These are phyloP conservation scores for Chrysocyon brachyurus DNA, from an alignment of 2,797 vertebrate genomes.

Conservation along the genomic window DNA sequence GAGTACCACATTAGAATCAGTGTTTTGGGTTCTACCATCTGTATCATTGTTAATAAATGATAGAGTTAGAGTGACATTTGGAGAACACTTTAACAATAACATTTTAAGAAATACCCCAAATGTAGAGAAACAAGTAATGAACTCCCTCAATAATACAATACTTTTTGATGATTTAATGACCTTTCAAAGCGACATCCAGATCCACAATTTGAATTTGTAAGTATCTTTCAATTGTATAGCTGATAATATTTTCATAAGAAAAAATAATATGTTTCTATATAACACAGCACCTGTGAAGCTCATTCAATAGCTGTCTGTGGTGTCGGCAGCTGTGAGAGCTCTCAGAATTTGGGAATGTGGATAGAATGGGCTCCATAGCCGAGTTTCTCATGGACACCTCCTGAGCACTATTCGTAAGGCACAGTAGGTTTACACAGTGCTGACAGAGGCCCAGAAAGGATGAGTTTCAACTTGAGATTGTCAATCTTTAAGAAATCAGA, in stretches of 20 bases:
- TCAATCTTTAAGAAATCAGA: slow-evolving; percentile 4
- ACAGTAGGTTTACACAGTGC: not conserved
- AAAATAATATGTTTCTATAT: not conserved
- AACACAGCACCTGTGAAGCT: not conserved
- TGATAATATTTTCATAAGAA: slow-evolving; percentile 42
- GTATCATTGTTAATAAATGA: not conserved
- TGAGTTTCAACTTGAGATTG: not conserved
- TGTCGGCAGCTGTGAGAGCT: not conserved
- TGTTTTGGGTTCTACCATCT: not conserved
- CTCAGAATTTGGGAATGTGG: not conserved
- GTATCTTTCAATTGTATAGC: not conserved
- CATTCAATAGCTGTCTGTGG: not conserved
- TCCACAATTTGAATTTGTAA: slow-evolving; percentile 10
- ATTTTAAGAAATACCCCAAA: not conserved
- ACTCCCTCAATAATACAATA: not conserved
- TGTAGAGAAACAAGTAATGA: not conserved
- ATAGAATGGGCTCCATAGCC: not conserved
- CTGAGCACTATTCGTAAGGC: not conserved
- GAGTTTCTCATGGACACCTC: not conserved
- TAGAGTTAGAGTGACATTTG: not conserved
- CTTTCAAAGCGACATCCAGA: not conserved
- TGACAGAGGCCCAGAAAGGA: slow-evolving; percentile 26
- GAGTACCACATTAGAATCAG: not conserved
- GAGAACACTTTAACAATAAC: not conserved
- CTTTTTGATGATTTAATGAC: not conserved